Evolutionary conservation across 2,888 invertebrate species (phyloP).

Genomic region (Agriopis leucophaearia): DNA sequence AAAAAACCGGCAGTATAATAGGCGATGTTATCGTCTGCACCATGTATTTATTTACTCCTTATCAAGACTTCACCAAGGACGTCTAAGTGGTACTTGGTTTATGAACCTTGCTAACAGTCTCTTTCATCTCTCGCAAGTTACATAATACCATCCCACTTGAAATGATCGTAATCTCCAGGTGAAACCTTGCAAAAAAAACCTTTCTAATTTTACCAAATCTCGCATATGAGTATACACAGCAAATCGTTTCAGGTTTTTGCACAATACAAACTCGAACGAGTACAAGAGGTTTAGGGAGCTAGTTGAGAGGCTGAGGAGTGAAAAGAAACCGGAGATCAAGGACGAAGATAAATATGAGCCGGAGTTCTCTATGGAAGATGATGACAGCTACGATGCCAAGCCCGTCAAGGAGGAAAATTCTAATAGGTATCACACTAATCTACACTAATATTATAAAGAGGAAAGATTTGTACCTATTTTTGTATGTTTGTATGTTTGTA

Average conservation of each 20-base stretch:
- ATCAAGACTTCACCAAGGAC: constrained; percentile 45
- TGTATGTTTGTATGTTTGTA: too few species aligned
- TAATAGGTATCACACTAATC: constrained; percentile 71
- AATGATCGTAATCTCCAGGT: constrained; percentile 57
- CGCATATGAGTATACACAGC: constrained; percentile 50
- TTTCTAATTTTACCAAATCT: constrained; percentile 58
- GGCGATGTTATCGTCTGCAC: too few species aligned
- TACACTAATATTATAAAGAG: too few species aligned
- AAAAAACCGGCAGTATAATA: too few species aligned
- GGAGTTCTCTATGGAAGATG: constrained; percentile 81
- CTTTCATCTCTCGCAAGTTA: background rate
- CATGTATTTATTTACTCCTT: constrained; percentile 38
- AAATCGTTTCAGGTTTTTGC: constrained; percentile 79
- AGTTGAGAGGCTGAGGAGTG: constrained; percentile 66
- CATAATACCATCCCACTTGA: constrained; percentile 33
- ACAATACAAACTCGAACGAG: constrained; percentile 76
- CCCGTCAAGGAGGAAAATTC: constrained; percentile 71
- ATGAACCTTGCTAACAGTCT: constrained; percentile 2
- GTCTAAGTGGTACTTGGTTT: constrained; percentile 47
- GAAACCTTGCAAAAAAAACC: constrained; percentile 64
- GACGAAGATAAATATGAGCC: constrained; percentile 85
- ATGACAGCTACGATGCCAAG: constrained; percentile 77
- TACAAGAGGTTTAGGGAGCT: constrained; percentile 80
- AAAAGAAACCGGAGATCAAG: constrained; percentile 71
- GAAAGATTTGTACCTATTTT: too few species aligned